Conservation (phyloP, 2,797 vertebrate genomes). For the Trachops cirrhosus region DNA sequence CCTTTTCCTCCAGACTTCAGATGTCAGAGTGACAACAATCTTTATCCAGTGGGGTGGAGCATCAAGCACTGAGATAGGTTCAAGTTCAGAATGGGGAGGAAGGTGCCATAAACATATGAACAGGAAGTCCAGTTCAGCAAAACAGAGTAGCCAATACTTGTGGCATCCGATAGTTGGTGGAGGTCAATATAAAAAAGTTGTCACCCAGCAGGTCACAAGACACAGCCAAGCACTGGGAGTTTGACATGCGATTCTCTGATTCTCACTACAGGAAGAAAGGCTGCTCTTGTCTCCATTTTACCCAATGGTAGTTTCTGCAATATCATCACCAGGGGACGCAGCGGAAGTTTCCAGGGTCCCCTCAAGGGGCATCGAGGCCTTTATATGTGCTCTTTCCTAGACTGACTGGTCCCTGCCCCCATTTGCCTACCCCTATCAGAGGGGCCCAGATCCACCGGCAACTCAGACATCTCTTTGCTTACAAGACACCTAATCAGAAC, state of each 20-base stretch:
- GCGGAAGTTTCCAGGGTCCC: background rate
- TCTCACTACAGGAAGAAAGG: background rate
- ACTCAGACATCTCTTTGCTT: slow-evolving; percentile 9
- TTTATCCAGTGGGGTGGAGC: background rate
- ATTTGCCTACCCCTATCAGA: background rate
- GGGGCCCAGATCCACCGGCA: background rate
- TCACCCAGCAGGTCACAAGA: background rate
- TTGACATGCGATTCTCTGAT: background rate
- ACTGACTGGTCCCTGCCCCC: background rate
- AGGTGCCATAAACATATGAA: background rate
- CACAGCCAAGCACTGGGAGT: background rate
- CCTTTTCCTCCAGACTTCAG: background rate
- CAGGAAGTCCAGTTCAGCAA: background rate
- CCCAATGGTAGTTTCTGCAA: background rate
- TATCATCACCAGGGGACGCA: background rate
- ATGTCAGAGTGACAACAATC: background rate
- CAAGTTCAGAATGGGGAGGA: background rate
- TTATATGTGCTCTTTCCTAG: background rate
- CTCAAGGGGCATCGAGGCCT: background rate
- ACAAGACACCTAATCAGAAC: slow-evolving; percentile 23
- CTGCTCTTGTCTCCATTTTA: background rate
- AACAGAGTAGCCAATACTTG: background rate
- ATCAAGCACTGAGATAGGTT: background rate
- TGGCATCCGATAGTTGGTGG: background rate
- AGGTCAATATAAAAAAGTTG: background rate